Evolutionary conservation across 2,113 vertebrate genomes (phyloP), one percentile per base, ranked within the genome.

Genomic region (Oophaga pumilio): DNA sequence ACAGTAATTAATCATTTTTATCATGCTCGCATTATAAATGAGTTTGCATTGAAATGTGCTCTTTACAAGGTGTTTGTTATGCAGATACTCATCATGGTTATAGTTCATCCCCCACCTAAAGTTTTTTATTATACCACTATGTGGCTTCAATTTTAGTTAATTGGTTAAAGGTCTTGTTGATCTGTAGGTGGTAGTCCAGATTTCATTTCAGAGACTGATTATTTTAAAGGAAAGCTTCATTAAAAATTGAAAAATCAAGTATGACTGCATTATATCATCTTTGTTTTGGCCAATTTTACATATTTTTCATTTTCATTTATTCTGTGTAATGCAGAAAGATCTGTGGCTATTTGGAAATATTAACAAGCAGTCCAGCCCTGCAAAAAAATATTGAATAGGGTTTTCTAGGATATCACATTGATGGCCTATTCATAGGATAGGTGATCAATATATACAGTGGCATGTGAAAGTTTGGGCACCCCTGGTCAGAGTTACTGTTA

Each of bases 1-100:
- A 68, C 60, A 17, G 73, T 74, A 84, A 88, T 88, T 73, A 88
- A 84, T 87, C 86, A 87, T 84, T 88, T 88, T 88, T 84, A 88
- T 88, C 80, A 88, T 88, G 60, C 59, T 84, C 87, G 53, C 73
- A 77, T 76, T 88, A 88, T 59, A 84, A 84, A 88, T 84, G 81
- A 84, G 71, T 88, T 76, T 84, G 74, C 73, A 82, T 77, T 84
- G 80, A 83, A 82, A 84, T 53, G 71, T 66, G 80, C 33, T 77
- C 60, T 88, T 88, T 84, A 68, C 73, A 88, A 88, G 87, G 57
- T 77, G 87, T 52, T 77, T 62, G 59, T 62, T 76, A 53, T 76
- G 69, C 66, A 60, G 62, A 74, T 84, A 52, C 59, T 80, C 56
- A 87, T 87, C 69, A 64, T 53, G 20, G 84, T 71, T 53, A 82